Evolutionary conservation across 2,113 vertebrate species (phyloP).

Genomic region (Butorides virescens): DNA sequence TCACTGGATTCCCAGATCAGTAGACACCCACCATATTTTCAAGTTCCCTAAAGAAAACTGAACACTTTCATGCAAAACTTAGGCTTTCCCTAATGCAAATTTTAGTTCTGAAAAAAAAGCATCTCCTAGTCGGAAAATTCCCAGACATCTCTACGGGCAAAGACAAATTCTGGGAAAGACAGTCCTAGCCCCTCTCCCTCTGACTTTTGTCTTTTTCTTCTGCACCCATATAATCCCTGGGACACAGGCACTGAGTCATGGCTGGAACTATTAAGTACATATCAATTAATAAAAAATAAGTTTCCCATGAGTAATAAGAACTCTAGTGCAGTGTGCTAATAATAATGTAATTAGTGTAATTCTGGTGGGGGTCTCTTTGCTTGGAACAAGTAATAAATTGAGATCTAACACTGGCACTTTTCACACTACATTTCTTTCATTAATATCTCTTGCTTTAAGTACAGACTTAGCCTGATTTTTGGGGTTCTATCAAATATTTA

Average conservation of each 20-base stretch:
- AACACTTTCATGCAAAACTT: not conserved
- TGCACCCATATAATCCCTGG: not conserved
- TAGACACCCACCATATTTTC: not conserved
- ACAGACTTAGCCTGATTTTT: not conserved
- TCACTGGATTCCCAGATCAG: not conserved
- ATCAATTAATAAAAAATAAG: slow-evolving; percentile 20
- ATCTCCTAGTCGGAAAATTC: not conserved
- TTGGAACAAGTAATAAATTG: not conserved
- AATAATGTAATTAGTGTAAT: slow-evolving; percentile 33
- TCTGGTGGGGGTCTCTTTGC: not conserved
- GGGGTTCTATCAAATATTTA: not conserved
- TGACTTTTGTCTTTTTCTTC: not conserved
- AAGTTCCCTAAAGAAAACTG: not conserved
- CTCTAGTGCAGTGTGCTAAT: not conserved
- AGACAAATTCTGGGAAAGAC: not conserved
- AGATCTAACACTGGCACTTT: not conserved
- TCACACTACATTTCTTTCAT: not conserved
- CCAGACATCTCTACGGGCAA: not conserved
- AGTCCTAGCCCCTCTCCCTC: not conserved
- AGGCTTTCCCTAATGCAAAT: not conserved
- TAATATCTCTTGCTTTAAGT: not conserved
- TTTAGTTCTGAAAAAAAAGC: not conserved
- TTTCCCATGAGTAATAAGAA: slow-evolving; percentile 7
- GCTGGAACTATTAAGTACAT: not conserved
- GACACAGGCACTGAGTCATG: not conserved